Evolutionary conservation across 2,888 invertebrate genomes (phyloP), one percentile per base, ranked within the genome.

Genomic region (Dascillus cervinus): DNA sequence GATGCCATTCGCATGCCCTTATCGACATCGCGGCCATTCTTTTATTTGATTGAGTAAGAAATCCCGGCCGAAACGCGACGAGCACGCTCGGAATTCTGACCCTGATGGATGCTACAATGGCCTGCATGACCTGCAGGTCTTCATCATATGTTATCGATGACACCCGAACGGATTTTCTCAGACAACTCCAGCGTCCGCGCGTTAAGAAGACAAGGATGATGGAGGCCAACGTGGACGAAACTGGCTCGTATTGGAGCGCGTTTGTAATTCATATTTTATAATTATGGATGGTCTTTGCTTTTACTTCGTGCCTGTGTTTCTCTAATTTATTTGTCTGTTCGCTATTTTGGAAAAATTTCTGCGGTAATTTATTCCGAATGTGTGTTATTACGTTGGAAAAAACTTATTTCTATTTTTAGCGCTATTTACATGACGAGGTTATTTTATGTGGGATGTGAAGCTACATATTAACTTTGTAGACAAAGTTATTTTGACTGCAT

Each of bases 251-350:
- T 33, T 34, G 26, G 24, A 24, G 21, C 34, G 30, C 34, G 29
- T 34, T 25, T 20, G 17, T 23, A 34, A 34, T 34, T 25, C 34
- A 34, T 34, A 34, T 32, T 34, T 34, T 34, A 32, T 22, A 25
- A 19, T 32, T 32, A 32, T 30, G 11, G 26, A 30, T 30, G 5
- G 26, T 12, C 17, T 30, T 28, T 17, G 17, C 17, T 17, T 17
- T 6, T 17, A 8, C 32, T 32, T 21, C 26, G 10, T 11, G 13
- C 26, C 12, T 25, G 26, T 26, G 19, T 29, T 32, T 32, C 26
- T 32, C 19, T 29, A 32, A 32, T 32, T 30, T 8, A 32, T 32
- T 26, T 28, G 20, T 11, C 13, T 12, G 11, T 13, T 12, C 26
- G n/a, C n/a, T n/a, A n/a, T n/a, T n/a, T n/a, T n/a, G 8, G 8